phyloP scores from a whole-genome alignment of 1,140 invertebrate genomes.

The Geopemphigus sp. region DNA sequence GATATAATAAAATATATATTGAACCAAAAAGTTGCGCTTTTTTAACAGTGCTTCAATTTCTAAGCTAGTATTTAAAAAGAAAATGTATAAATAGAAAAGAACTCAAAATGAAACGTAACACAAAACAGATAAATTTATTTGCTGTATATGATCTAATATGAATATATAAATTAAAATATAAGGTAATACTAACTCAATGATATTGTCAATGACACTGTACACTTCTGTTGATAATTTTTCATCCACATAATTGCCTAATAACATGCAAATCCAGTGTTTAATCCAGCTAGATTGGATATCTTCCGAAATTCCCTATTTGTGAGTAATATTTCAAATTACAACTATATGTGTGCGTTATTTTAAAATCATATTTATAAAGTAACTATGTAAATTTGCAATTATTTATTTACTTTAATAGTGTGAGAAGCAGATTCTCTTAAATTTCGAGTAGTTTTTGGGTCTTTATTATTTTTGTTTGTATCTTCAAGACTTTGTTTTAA shows the following conservation, averaged over 20 bases:
- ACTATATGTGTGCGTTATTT: background rate
- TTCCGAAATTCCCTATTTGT: slow-evolving; percentile 59
- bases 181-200: slow-evolving; percentile 57
- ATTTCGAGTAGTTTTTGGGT: background rate
- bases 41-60: too few species aligned
- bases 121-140: too few species aligned
- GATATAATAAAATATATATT: too few species aligned
- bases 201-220: slow-evolving; percentile 57
- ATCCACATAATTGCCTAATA: slow-evolving; percentile 57
- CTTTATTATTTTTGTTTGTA: slow-evolving; percentile 31
- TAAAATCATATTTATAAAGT: background rate
- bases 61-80: too few species aligned
- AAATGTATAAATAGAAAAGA: too few species aligned
- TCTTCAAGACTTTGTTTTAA: slow-evolving; percentile 38
- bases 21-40: too few species aligned
- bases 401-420: slow-evolving; percentile 27
- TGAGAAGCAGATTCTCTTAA: slow-evolving; percentile 36
- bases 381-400: background rate
- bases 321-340: background rate
- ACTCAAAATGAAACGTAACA: too few species aligned
- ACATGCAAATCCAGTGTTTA: slow-evolving; percentile 63
- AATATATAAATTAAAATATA: too few species aligned
- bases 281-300: slow-evolving; percentile 66
- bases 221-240: slow-evolving; percentile 57
- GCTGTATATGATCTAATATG: too few species aligned